Evolutionary conservation across 2,797 vertebrate genomes (phyloP).

Genomic region (Peromyscus eremicus): DNA sequence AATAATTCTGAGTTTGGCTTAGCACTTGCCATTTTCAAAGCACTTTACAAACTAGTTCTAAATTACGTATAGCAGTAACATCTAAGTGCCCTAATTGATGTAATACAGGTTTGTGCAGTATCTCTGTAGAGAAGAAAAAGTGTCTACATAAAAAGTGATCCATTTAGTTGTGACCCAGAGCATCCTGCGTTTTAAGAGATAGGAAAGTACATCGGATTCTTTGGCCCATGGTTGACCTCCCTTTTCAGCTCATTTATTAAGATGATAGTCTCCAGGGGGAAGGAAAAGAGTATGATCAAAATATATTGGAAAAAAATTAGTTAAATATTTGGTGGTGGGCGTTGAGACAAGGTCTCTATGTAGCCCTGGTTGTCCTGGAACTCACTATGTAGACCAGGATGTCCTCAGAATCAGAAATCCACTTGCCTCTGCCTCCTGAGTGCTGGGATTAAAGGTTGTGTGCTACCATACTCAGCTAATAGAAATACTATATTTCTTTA

Average conservation of each 20-base stretch:
- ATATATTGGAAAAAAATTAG: not conserved
- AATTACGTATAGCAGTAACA: conserved; percentile 48
- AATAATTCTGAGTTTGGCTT: conserved; percentile 61
- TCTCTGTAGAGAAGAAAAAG: conserved; percentile 16
- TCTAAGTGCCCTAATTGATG: conserved; percentile 68
- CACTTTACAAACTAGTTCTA: conserved; percentile 70
- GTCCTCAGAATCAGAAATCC: not conserved
- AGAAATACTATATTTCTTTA: not conserved
- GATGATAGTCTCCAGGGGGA: not conserved
- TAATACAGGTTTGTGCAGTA: not conserved
- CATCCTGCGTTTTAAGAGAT: conserved; percentile 31
- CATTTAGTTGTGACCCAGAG: not conserved
- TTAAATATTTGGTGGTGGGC: not conserved
- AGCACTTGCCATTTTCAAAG: conserved; percentile 71
- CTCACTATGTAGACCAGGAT: not conserved
- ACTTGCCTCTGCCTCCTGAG: not conserved
- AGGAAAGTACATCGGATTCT: not conserved
- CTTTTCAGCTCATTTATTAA: conserved; percentile 31
- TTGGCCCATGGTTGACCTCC: not conserved
- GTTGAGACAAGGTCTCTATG: not conserved
- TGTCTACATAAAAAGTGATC: conserved; percentile 8
- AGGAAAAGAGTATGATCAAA: not conserved
- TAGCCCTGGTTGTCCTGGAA: not conserved
- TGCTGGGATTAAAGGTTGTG: not conserved
- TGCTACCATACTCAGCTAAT: not conserved